These are phyloP conservation scores for Herpetotheres cachinnans DNA, from an alignment of 2,113 vertebrate species.

Conservation along the genomic window DNA sequence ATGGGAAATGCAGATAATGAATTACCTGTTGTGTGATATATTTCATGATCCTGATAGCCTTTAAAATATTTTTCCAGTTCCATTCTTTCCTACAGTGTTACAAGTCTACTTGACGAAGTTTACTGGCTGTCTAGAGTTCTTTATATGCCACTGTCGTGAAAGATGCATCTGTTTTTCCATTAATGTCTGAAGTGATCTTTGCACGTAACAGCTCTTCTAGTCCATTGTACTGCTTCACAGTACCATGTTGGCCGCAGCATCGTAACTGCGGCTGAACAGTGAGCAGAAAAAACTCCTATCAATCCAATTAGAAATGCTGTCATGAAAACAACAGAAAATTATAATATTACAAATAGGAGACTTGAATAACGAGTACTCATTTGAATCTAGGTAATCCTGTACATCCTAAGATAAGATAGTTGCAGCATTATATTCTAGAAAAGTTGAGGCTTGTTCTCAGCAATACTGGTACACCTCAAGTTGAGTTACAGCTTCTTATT, in stretches of 20 bases:
- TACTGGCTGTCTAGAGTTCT: neutral
- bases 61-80: neutral
- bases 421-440: neutral
- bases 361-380: neutral
- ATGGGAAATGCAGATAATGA: neutral
- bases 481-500: neutral
- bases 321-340: neutral
- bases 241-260: neutral
- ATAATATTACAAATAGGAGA: neutral
- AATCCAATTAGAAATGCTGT: neutral
- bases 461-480: no score
- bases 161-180: neutral
- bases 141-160: neutral
- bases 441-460: neutral
- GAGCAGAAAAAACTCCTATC: neutral
- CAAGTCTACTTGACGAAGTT: neutral
- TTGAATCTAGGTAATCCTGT: neutral
- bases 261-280: neutral
- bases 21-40: neutral
- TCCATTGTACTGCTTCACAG: neutral
- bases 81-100: neutral
- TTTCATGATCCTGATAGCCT: neutral
- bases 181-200: neutral
- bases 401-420: neutral
- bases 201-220: neutral